Evolutionary conservation across 2,888 invertebrate species (phyloP).

Genomic region (Xylota segnis): DNA sequence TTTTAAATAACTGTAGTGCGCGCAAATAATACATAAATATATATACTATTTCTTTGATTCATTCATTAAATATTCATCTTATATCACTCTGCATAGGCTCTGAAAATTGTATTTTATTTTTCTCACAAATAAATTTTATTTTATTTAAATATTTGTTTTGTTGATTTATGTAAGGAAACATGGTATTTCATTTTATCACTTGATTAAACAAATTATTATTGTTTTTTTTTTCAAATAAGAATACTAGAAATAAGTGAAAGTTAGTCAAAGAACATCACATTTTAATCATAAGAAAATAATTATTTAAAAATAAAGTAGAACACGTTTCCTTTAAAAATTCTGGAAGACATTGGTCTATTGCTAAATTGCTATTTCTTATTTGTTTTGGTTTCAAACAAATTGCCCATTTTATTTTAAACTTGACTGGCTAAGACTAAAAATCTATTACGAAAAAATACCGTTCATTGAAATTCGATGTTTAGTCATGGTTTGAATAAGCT

Average conservation of each 20-base stretch:
- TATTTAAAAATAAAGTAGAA: background rate
- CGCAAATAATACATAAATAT: constrained; percentile 65
- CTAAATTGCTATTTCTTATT: constrained; percentile 3
- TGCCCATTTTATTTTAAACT: constrained; percentile 13
- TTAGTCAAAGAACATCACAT: background rate
- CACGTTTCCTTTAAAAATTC: constrained; percentile 8
- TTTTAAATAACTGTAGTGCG: constrained; percentile 49
- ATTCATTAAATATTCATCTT: constrained; percentile 44
- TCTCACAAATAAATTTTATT: constrained; percentile 25
- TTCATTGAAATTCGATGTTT: constrained; percentile 51
- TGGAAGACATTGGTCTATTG: constrained; percentile 55
- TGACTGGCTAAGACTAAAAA: background rate
- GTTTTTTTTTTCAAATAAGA: background rate
- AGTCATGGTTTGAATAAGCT: constrained; percentile 16
- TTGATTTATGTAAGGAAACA: constrained; percentile 48
- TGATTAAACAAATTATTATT: constrained; percentile 24
- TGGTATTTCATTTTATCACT: constrained; percentile 60
- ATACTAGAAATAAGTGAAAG: background rate
- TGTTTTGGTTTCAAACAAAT: constrained; percentile 6
- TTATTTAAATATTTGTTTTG: constrained; percentile 29
- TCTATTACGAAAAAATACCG: background rate
- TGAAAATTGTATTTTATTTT: constrained; percentile 32
- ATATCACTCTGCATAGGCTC: constrained; percentile 51
- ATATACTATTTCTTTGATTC: constrained; percentile 46
- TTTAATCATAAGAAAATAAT: background rate